Conservation (phyloP, 2,797 vertebrate species). For the Sebastes aleutianus region DNA sequence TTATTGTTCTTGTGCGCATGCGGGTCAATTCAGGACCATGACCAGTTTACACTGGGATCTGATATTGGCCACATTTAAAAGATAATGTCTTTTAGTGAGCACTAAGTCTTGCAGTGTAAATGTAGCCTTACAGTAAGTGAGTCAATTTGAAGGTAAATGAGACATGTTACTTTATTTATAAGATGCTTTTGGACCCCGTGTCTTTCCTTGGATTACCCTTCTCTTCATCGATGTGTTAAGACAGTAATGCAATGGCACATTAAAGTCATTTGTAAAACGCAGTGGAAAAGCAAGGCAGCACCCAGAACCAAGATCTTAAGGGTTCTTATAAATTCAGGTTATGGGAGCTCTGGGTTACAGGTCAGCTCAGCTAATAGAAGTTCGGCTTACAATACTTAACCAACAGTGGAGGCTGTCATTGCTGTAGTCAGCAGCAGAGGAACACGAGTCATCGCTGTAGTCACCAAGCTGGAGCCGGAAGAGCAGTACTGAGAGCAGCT, state of each 20-base stretch:
- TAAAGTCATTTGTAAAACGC: not conserved
- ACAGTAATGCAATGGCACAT: not conserved
- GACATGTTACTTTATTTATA: not conserved
- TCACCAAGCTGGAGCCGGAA: not conserved
- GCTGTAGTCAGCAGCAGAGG: not conserved
- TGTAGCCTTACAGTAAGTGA: not conserved
- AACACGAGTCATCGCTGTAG: not conserved
- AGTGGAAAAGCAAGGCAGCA: not conserved
- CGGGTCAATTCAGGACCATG: not conserved
- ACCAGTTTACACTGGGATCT: not conserved
- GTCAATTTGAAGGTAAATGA: not conserved
- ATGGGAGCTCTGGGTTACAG: not conserved
- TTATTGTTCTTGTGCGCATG: not conserved
- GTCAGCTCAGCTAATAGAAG: not conserved
- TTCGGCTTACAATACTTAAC: not conserved
- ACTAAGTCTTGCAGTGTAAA: not conserved
- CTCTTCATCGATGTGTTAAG: not conserved
- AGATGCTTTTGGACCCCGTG: not conserved
- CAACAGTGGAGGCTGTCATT: not conserved
- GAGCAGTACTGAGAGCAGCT: not conserved
- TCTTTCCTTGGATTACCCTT: not conserved
- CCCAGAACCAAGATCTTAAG: not conserved
- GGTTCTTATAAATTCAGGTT: not conserved
- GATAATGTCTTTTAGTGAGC: not conserved
- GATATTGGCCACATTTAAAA: not conserved